Percentiles rank a stretch among this genome's conserved stretches.
Evolutionary conservation across 2,888 invertebrate genomes (phyloP).

Genomic region (Azorinus chamasolen): DNA sequence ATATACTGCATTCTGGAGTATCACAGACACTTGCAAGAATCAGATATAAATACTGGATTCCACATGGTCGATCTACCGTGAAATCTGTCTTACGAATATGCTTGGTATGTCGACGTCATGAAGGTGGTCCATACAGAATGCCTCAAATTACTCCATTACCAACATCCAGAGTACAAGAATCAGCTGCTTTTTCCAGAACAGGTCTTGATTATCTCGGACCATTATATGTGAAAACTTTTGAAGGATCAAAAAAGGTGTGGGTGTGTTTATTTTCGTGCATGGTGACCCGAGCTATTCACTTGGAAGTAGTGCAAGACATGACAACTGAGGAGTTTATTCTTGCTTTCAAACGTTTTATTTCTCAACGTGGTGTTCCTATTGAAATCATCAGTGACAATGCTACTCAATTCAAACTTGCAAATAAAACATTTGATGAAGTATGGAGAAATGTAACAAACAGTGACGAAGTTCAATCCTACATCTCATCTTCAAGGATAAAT

Average conservation of each 20-base stretch:
- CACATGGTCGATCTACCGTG: conserved; percentile 24
- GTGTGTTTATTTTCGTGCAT: conserved; percentile 34
- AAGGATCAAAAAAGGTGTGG: conserved; percentile 18
- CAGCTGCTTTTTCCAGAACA: conserved; percentile 18
- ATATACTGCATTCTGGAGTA: conserved; percentile 26
- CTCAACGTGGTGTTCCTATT: conserved; percentile 13
- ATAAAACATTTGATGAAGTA: conserved; percentile 3
- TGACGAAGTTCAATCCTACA: conserved; percentile 20
- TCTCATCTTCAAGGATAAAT: conserved; percentile 17
- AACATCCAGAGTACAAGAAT: conserved; percentile 20
- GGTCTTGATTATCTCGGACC: conserved; percentile 35
- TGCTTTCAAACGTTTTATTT: conserved; percentile 24
- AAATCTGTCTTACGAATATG: conserved; percentile 13
- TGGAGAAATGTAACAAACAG: not conserved
- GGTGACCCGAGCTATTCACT: conserved; percentile 28
- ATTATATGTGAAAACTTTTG: conserved; percentile 11
- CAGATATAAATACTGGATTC: conserved; percentile 29
- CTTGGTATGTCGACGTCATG: conserved; percentile 25
- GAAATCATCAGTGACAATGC: conserved; percentile 29
- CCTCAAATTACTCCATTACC: conserved; percentile 36
- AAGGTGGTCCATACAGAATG: conserved; percentile 31
- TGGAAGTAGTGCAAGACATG: conserved; percentile 30
- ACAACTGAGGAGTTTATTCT: conserved; percentile 17
- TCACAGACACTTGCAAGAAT: conserved; percentile 21
- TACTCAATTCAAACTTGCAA: conserved; percentile 18